These are phyloP conservation scores for Pseudomyrmex flavicornis DNA, from an alignment of 1,140 invertebrate genomes.

Conservation along the genomic window DNA sequence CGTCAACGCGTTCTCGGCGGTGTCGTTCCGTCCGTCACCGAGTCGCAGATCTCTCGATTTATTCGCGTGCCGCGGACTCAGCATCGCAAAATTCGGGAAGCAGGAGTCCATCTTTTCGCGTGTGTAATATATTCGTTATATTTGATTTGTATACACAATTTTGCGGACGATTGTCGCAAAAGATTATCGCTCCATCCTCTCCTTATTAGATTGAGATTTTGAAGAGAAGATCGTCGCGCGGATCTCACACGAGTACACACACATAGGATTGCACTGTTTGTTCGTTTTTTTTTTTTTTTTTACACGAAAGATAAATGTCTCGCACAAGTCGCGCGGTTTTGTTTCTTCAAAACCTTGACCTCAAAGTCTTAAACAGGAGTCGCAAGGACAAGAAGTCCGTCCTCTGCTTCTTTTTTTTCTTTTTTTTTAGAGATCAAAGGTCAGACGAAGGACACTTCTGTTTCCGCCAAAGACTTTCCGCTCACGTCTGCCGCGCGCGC, in stretches of 20 bases:
- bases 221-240: no score
- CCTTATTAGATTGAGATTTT: no score
- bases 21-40: conserved; percentile 71
- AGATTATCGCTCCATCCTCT: no score
- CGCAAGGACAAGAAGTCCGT: neutral
- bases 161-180: neutral
- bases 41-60: conserved; percentile 66
- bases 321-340: neutral
- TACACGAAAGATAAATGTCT: neutral
- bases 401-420: neutral
- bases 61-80: conserved; percentile 81
- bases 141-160: neutral
- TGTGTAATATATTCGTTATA: neutral
- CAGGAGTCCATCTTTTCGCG: conserved; percentile 84
- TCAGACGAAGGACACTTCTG: neutral
- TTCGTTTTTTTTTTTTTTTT: conserved; percentile 12
- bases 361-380: neutral
- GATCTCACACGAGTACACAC: no score
- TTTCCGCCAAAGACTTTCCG: neutral
- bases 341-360: conserved; percentile 27
- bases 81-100: conserved; percentile 83
- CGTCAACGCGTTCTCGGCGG: conserved; percentile 37
- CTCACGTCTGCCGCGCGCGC: neutral
- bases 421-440: conserved; percentile 1
- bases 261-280: no score